Base-by-base conservation (phyloP, 2,113 vertebrate genomes). In the Gymnogyps californianus region DNA sequence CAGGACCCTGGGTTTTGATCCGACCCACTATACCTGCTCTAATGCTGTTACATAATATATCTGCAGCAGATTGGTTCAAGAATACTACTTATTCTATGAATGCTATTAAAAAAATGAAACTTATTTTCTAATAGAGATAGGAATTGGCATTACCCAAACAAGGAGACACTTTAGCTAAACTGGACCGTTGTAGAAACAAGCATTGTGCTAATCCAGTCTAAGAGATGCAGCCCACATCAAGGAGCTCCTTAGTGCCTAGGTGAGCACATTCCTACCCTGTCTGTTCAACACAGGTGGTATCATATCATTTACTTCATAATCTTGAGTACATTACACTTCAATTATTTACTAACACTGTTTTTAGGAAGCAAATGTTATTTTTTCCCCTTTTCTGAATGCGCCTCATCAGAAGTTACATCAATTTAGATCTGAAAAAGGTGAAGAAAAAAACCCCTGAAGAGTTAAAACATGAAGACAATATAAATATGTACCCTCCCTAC, bases 1-100 rank as follows among this genome's bases (percentile, higher is more conserved):
- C 7, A 1, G 0, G 57, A 75, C 18, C 57, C 21, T 1, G 26
- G 47, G 21, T 34, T 72, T 69, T 2, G 1, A 36, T 25, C 49
- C 0, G 1, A 79, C 9, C 26, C 13, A 13, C n/a, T 54, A 21
- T 11, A 70, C 11, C 32, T 82, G 42, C 42, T 42, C 65, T 51
- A 79, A 76, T 8, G 20, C 20, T 52, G 26, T 42, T 62, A 42
- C 4, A 16, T 9, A 55, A 66, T 12, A 0, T 12, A 78, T 36
- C 81, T 44, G 34, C 40, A 91, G 59, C 12, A 85, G 52, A 82
- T 5, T 22, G 22, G 17, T 32, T 64, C 42, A 57, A 87, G 28
- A 78, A 44, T 25, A 42, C 16, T 69, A 65, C 14, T 49, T 89
- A 54, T n/a, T 82, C 20, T 69, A 32, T 14, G 86, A n/a, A 15